Evolutionary conservation across 2,113 vertebrate species (phyloP).

Genomic region (Cottus gobio): DNA sequence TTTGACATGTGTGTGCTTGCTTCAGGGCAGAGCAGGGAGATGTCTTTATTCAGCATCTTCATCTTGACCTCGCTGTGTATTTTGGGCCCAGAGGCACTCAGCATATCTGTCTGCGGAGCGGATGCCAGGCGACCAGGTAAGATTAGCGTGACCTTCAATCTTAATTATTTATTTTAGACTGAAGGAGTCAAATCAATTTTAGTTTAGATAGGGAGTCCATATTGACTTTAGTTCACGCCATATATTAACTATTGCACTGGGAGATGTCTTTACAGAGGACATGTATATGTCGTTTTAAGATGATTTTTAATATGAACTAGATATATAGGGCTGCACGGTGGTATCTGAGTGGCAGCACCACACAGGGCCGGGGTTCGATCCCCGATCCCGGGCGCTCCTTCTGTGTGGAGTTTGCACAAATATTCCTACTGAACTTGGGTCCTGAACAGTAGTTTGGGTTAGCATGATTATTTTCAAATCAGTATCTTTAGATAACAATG

Average conservation of each 20-base stretch:
- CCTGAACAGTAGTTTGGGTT: not conserved
- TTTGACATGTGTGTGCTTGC: conserved; percentile 55
- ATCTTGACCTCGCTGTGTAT: conserved; percentile 64
- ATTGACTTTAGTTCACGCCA: conserved; percentile 10
- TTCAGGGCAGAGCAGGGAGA: conserved; percentile 57
- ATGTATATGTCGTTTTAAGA: not conserved
- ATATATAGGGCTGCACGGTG: too few relatives aligned
- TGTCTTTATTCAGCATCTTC: conserved; percentile 68
- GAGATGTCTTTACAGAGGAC: not conserved
- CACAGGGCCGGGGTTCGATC: too few relatives aligned
- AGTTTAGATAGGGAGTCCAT: not conserved
- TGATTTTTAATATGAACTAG: not conserved
- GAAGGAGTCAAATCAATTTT: conserved; percentile 8
- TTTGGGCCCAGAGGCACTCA: conserved; percentile 67
- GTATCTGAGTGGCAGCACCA: too few relatives aligned
- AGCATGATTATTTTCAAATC: not conserved
- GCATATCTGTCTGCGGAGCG: conserved; percentile 52
- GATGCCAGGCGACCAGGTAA: conserved; percentile 70
- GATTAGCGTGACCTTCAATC: not conserved
- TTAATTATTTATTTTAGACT: not conserved
- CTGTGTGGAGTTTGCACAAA: not conserved
- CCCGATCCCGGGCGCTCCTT: too few relatives aligned
- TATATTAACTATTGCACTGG: not conserved
- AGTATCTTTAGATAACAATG: not conserved
- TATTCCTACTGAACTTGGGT: not conserved